phyloP scores from a whole-genome alignment of 2,113 vertebrate species.

The Halcyon senegalensis region DNA sequence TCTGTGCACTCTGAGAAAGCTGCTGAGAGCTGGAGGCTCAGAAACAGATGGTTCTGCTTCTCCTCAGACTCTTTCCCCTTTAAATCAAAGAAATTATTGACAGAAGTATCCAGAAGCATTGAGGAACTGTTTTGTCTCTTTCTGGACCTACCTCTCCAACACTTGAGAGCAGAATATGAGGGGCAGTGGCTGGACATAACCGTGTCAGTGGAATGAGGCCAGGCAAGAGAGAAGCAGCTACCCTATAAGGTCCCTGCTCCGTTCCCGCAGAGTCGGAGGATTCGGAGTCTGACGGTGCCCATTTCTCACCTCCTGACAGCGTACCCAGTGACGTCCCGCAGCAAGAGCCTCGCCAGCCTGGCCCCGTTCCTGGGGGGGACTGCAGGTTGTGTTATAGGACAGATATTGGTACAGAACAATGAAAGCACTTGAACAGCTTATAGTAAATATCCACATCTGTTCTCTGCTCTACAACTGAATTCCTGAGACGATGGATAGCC shows the following conservation, averaged over 20 bases:
- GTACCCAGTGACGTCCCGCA: background rate
- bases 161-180: background rate
- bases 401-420: fast-evolving
- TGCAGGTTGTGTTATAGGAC: background rate
- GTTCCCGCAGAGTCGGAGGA: background rate
- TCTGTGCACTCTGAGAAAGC: background rate
- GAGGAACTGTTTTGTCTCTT: background rate
- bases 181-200: background rate
- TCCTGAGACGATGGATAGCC: fast-evolving
- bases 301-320: background rate
- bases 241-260: background rate
- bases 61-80: background rate
- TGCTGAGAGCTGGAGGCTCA: background rate
- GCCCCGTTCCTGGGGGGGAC: fast-evolving
- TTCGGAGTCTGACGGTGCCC: background rate
- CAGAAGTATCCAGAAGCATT: background rate
- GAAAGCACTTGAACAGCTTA: background rate
- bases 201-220: background rate
- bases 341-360: background rate
- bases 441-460: fast-evolving
- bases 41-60: background rate
- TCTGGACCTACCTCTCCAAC: background rate
- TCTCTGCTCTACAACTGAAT: background rate
- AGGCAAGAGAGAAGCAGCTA: background rate
- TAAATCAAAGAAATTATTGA: background rate